Conservation (phyloP, 1,140 invertebrate genomes). For the Neelides sp. region DNA sequence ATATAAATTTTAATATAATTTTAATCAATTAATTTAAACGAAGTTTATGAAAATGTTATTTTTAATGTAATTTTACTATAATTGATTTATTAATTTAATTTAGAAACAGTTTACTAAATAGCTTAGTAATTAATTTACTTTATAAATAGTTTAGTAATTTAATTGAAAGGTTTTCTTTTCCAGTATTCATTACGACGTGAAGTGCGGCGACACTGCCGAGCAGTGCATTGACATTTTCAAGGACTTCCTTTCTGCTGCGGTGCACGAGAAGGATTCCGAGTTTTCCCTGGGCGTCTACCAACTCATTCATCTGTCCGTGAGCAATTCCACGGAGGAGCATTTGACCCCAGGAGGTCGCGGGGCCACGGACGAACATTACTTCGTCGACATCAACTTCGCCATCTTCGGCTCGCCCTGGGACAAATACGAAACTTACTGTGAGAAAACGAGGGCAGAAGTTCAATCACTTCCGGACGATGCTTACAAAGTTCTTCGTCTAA, state of each 20-base stretch:
- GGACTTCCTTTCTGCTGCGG: conserved; percentile 32
- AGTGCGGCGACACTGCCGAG: conserved; percentile 33
- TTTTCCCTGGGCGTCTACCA: conserved; percentile 39
- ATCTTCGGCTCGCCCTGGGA: conserved; percentile 40
- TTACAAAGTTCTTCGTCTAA: conserved; percentile 44
- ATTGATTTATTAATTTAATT: conserved; percentile 3
- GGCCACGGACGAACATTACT: conserved; percentile 47
- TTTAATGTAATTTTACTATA: background rate
- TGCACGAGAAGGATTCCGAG: conserved; percentile 33
- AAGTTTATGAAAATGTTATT: background rate
- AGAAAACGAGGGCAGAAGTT: conserved; percentile 45
- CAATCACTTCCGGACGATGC: conserved; percentile 42
- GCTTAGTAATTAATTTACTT: background rate
- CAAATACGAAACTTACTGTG: conserved; percentile 42
- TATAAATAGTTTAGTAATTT: background rate
- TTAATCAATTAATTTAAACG: too few species aligned
- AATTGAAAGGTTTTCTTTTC: conserved; percentile 12
- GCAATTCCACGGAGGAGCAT: conserved; percentile 48
- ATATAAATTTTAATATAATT: too few species aligned
- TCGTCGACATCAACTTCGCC: conserved; percentile 49
- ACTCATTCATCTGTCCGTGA: conserved; percentile 41
- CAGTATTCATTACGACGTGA: conserved; percentile 33
- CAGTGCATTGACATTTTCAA: conserved; percentile 32
- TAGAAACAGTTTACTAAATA: too few species aligned
- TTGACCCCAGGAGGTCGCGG: conserved; percentile 43